These are phyloP conservation scores for Cyrtorhinus lividipennis DNA, from an alignment of 1,140 invertebrate species.

Conservation along the genomic window DNA sequence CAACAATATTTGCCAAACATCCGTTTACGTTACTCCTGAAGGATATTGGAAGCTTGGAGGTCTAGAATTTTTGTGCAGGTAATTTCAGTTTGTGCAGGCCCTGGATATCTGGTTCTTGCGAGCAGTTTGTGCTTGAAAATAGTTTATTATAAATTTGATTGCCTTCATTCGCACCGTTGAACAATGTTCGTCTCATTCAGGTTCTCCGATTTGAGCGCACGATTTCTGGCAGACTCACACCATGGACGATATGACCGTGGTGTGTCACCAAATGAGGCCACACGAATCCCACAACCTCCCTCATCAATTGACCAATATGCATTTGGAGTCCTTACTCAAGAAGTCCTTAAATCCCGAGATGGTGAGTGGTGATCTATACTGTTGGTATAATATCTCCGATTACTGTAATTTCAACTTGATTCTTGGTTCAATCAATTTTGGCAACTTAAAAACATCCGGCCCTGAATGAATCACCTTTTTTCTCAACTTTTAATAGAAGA, in stretches of 20 bases:
- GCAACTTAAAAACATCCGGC: too few relatives aligned
- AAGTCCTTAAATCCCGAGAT: slow-evolving; percentile 45
- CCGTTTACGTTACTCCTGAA: slow-evolving; percentile 65
- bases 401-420: slow-evolving; percentile 1
- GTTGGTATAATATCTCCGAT: too few relatives aligned
- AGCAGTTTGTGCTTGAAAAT: too few relatives aligned
- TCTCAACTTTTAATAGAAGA: slow-evolving; percentile 36
- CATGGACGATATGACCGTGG: slow-evolving; percentile 47
- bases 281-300: slow-evolving; percentile 31
- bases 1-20: slow-evolving; percentile 61
- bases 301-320: slow-evolving; percentile 59
- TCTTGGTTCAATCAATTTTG: too few relatives aligned
- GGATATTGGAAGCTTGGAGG: slow-evolving; percentile 71
- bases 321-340: slow-evolving; percentile 61
- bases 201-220: slow-evolving; percentile 45
- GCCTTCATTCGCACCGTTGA: too few relatives aligned
- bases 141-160: too few relatives aligned
- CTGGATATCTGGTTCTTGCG: too few relatives aligned
- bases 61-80: slow-evolving; percentile 56
- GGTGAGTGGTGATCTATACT: too few relatives aligned
- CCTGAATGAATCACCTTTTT: too few relatives aligned
- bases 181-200: too few relatives aligned
- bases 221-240: slow-evolving; percentile 51
- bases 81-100: too few relatives aligned
- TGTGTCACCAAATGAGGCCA: slow-evolving; percentile 54